Conservation (phyloP, 2,797 vertebrate species). For the Cuniculus paca region DNA sequence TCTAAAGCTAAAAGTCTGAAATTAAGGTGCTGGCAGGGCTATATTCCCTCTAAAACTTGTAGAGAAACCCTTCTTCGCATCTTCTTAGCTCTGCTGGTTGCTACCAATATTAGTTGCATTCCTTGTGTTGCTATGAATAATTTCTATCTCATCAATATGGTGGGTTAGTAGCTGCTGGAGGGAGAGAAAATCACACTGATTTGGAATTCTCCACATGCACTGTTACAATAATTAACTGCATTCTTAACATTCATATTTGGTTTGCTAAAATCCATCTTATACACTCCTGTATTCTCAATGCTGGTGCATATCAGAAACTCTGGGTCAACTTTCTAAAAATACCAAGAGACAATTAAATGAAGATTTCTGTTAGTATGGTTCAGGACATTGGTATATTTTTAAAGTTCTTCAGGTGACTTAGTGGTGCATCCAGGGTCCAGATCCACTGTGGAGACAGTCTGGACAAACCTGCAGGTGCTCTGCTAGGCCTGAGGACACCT, state of each 20-base stretch:
- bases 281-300: not conserved
- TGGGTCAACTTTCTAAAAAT: conserved; percentile 22
- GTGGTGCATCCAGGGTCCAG: not conserved
- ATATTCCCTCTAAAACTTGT: not conserved
- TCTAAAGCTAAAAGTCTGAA: not conserved
- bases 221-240: not conserved
- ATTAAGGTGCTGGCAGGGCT: not conserved
- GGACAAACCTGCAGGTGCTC: not conserved
- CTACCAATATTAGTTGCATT: not conserved
- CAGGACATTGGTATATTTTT: not conserved
- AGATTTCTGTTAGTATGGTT: not conserved
- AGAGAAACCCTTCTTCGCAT: not conserved
- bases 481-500: not conserved
- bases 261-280: not conserved
- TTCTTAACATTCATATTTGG: not conserved
- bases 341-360: not conserved
- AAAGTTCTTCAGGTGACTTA: not conserved
- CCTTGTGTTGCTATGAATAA: not conserved
- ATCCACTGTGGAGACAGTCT: not conserved
- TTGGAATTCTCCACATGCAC: not conserved
- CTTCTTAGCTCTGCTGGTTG: not conserved
- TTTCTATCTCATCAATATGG: not conserved
- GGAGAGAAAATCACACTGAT: not conserved
- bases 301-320: not conserved
- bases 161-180: not conserved